These are phyloP conservation scores for Sciurus niger DNA, from an alignment of 2,113 vertebrate genomes.

Conservation along the genomic window DNA sequence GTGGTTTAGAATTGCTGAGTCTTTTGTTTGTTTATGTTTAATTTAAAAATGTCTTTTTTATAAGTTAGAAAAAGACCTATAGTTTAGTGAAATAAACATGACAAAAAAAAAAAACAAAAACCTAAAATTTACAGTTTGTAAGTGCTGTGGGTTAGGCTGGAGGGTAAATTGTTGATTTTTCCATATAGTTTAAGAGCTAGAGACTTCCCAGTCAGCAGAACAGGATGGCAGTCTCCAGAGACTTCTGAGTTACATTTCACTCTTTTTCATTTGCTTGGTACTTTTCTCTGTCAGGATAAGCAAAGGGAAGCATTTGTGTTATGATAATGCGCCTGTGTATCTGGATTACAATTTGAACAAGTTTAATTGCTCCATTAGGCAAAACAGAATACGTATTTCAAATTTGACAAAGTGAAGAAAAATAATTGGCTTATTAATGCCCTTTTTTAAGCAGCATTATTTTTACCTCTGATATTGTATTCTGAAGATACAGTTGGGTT, in stretches of 20 bases:
- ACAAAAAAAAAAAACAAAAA: slow-evolving; percentile 74
- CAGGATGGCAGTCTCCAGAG: slow-evolving; percentile 50
- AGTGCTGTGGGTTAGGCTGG: slow-evolving; percentile 69
- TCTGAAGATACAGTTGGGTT: slow-evolving; percentile 69
- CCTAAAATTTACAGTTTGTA: slow-evolving; percentile 77
- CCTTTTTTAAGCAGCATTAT: slow-evolving; percentile 60
- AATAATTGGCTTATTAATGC: slow-evolving; percentile 80
- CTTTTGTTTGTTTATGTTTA: slow-evolving; percentile 65
- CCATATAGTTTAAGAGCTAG: slow-evolving; percentile 73
- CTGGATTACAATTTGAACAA: slow-evolving; percentile 66
- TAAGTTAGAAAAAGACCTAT: slow-evolving; percentile 69
- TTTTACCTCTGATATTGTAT: slow-evolving; percentile 71
- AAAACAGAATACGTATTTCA: slow-evolving; percentile 79
- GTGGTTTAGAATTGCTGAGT: slow-evolving; percentile 73
- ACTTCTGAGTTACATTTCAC: slow-evolving; percentile 62
- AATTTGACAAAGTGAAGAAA: slow-evolving; percentile 79
- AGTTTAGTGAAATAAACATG: slow-evolving; percentile 72
- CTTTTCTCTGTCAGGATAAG: slow-evolving; percentile 67
- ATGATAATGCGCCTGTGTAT: slow-evolving; percentile 35
- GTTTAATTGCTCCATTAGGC: slow-evolving; percentile 77
- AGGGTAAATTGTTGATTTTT: slow-evolving; percentile 74
- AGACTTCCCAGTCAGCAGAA: slow-evolving; percentile 63
- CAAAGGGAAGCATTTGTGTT: slow-evolving; percentile 62
- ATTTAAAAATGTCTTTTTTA: slow-evolving; percentile 81
- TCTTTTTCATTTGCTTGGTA: slow-evolving; percentile 66